A percentile compares a stretch with the other conserved stretches of the same genome.
Conservation (phyloP, 2,797 vertebrate species). For the Acanthis flammea region DNA sequence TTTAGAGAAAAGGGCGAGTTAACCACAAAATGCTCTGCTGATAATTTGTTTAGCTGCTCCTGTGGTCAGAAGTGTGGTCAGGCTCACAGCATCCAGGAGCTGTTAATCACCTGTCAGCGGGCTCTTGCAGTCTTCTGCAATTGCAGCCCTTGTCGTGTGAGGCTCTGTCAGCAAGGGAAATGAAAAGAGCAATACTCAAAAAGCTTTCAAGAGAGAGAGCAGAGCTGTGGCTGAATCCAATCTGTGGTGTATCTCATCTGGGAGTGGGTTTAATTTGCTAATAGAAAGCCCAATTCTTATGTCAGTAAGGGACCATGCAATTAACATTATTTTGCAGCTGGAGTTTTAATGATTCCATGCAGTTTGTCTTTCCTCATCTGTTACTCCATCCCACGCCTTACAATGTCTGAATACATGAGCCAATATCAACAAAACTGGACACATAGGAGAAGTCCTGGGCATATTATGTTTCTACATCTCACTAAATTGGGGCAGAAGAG, state of each 20-base stretch:
- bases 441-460: not conserved
- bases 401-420: not conserved
- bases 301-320: not conserved
- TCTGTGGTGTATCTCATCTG: not conserved
- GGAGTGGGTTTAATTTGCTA: not conserved
- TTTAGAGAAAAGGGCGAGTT: constrained; percentile 50
- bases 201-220: not conserved
- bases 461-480: not conserved
- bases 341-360: not conserved
- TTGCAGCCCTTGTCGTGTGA: not conserved
- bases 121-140: constrained; percentile 50
- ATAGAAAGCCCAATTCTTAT: not conserved
- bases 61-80: constrained; percentile 57
- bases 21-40: constrained; percentile 56
- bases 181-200: constrained; percentile 16
- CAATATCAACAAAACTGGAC: not conserved
- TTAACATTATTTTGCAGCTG: not conserved
- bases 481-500: not conserved
- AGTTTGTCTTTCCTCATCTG: not conserved
- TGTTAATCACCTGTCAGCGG: constrained; percentile 67
- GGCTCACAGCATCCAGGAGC: constrained; percentile 51
- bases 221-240: not conserved
- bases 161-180: constrained; percentile 33
- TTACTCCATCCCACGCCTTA: not conserved
- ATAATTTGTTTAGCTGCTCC: constrained; percentile 68